phyloP scores from a whole-genome alignment of 2,888 invertebrate genomes.

The Habroteleia sp. region DNA sequence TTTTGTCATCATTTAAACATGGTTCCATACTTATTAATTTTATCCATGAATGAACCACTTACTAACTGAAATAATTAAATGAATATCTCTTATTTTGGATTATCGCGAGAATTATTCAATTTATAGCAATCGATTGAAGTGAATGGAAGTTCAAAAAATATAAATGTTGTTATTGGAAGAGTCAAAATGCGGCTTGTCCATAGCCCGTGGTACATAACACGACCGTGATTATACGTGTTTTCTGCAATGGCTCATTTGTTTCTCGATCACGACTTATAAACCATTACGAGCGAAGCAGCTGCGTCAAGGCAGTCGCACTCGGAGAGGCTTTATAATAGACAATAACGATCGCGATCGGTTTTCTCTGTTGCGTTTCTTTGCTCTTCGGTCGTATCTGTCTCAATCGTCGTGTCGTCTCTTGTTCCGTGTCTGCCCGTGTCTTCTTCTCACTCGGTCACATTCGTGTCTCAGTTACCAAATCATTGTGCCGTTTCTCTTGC shows the following conservation, averaged over 20 bases:
- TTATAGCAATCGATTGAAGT: too few species aligned
- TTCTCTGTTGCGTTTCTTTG: conserved; percentile 66
- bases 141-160: too few species aligned
- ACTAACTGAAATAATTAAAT: too few species aligned
- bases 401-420: conserved; percentile 59
- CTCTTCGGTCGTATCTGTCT: conserved; percentile 62
- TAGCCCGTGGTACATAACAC: conserved; percentile 31
- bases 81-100: too few species aligned
- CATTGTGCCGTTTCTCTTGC: conserved; percentile 40
- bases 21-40: too few species aligned
- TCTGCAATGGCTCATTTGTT: conserved; percentile 71
- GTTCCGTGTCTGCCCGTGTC: conserved; percentile 37
- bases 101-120: too few species aligned
- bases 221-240: conserved; percentile 67
- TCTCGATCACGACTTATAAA: conserved; percentile 66
- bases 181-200: conserved; percentile 53
- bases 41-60: too few species aligned
- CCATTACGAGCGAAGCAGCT: conserved; percentile 64
- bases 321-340: conserved; percentile 69
- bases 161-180: conserved; percentile 26
- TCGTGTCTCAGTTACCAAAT: conserved; percentile 54
- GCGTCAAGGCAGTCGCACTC: conserved; percentile 65
- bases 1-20: too few species aligned
- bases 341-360: conserved; percentile 72
- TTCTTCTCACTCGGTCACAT: conserved; percentile 36